Evolutionary conservation across 2,113 vertebrate genomes (phyloP).

Genomic region (Isurus oxyrinchus): DNA sequence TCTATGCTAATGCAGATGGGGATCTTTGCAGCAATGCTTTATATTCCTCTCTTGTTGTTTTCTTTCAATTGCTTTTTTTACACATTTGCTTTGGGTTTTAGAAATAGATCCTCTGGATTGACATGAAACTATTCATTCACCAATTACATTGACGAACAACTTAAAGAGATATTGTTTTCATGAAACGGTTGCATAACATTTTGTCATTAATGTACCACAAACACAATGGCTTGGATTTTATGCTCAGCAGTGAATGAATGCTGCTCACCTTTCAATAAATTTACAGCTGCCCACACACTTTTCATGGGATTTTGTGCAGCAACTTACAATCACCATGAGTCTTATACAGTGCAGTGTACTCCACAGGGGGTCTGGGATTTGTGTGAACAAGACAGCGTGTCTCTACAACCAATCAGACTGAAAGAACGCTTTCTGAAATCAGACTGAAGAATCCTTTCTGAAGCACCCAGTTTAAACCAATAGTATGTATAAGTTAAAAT

Average conservation of each 20-base stretch:
- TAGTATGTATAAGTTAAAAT: not conserved
- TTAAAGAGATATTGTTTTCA: not conserved
- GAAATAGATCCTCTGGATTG: not conserved
- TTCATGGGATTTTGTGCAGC: not conserved
- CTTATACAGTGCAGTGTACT: not conserved
- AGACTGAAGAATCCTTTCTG: too few species aligned
- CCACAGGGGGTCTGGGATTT: not conserved
- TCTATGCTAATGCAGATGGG: not conserved
- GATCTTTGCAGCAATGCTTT: not conserved
- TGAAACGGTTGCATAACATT: not conserved
- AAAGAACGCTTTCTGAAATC: not conserved
- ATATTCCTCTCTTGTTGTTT: not conserved
- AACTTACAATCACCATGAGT: not conserved
- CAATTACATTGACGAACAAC: not conserved
- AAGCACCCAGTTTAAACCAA: not conserved
- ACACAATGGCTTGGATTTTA: not conserved
- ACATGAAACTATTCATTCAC: not conserved
- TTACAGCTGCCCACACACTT: not conserved
- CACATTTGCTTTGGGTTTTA: not conserved
- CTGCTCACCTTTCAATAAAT: not conserved
- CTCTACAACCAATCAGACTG: not conserved
- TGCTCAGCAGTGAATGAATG: not conserved
- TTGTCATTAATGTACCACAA: not conserved
- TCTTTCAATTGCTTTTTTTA: not conserved
- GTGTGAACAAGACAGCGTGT: not conserved